phyloP scores from a whole-genome alignment of 2,113 vertebrate genomes.

The Rhegmatorhina hoffmannsi region DNA sequence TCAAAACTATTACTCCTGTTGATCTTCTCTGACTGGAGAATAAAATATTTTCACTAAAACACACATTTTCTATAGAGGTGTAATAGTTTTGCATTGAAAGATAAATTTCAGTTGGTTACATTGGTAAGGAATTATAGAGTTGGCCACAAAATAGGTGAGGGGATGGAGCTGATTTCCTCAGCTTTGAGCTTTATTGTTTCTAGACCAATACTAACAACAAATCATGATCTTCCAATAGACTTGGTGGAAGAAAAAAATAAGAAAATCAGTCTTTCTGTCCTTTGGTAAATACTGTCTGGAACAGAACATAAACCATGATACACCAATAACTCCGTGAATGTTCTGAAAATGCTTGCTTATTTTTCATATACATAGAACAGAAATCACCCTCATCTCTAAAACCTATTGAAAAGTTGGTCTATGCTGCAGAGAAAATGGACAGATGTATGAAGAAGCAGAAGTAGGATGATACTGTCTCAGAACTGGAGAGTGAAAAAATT shows the following conservation, averaged over 20 bases:
- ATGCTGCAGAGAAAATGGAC: background rate
- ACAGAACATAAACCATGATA: background rate
- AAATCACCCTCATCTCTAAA: background rate
- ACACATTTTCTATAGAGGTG: background rate
- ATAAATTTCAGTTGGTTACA: background rate
- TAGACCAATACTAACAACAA: background rate
- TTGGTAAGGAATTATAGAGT: background rate
- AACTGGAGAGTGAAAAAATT: background rate
- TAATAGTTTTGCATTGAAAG: background rate
- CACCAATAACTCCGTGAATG: background rate
- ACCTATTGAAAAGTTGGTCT: background rate
- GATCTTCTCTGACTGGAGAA: background rate
- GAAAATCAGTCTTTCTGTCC: background rate
- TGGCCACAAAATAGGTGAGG: background rate
- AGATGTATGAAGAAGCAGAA: background rate
- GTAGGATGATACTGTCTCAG: background rate
- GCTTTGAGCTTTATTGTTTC: background rate
- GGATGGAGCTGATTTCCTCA: background rate
- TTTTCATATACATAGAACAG: background rate
- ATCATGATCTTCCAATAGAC: background rate
- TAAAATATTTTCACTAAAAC: background rate
- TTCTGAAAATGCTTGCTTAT: background rate
- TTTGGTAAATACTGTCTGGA: background rate
- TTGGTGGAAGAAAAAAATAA: background rate
- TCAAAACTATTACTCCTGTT: background rate